phyloP scores from a whole-genome alignment of 1,140 invertebrate genomes.

The Dolichoris vasculosae region DNA sequence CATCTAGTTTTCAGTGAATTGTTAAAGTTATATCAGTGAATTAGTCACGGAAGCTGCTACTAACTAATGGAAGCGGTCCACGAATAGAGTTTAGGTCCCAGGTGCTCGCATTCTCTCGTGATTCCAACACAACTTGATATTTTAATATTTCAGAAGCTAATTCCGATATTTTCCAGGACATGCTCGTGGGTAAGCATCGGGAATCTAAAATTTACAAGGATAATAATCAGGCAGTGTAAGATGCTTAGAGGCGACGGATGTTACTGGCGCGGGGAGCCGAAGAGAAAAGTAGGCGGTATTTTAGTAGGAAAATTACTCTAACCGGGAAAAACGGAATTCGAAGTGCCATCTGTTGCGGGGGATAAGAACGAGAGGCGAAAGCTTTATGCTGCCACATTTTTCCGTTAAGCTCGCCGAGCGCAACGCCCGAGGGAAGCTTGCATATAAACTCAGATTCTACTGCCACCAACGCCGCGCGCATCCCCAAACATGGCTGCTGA shows the following conservation, averaged over 20 bases:
- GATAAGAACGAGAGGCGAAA: constrained; percentile 62
- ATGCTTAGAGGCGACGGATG: too few species aligned
- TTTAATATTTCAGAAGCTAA: not conserved
- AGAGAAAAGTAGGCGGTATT: not conserved
- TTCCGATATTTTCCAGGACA: not conserved
- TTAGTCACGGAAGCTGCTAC: not conserved
- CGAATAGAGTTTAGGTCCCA: not conserved
- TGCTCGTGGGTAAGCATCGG: not conserved
- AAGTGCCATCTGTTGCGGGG: constrained; percentile 66
- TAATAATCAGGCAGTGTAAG: not conserved
- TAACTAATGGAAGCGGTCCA: not conserved
- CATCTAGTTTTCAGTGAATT: not conserved
- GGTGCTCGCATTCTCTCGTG: not conserved
- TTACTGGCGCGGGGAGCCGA: not conserved
- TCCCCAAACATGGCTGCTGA: constrained; percentile 68
- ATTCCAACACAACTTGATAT: not conserved
- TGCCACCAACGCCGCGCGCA: constrained; percentile 65
- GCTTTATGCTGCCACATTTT: constrained; percentile 58
- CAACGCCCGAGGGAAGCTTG: not conserved
- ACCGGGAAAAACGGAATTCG: constrained; percentile 53
- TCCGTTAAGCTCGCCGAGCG: constrained; percentile 66
- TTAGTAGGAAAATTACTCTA: not conserved
- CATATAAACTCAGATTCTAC: constrained; percentile 55
- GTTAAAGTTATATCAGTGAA: not conserved
- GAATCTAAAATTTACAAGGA: not conserved